Evolutionary conservation across 2,797 vertebrate species (phyloP).

Genomic region (Odontamblyopus lacepedii): DNA sequence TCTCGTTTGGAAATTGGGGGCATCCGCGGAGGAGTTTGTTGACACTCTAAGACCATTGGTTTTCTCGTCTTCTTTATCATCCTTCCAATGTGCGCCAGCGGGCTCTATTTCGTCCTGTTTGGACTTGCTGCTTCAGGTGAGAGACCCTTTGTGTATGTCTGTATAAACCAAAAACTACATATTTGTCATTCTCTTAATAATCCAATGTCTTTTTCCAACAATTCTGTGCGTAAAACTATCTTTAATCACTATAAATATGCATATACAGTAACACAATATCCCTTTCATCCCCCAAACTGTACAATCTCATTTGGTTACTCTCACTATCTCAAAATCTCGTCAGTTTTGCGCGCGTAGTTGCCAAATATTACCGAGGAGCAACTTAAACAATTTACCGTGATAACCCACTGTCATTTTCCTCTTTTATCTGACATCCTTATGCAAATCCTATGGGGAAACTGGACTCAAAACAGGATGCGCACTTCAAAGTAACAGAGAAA

Average conservation of each 20-base stretch:
- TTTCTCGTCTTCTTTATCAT: slow-evolving; percentile 12
- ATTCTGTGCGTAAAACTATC: not conserved
- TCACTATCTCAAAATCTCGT: not conserved
- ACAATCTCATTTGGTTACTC: not conserved
- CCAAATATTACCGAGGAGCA: not conserved
- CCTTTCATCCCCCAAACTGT: not conserved
- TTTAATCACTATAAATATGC: not conserved
- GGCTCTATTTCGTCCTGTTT: slow-evolving; percentile 62
- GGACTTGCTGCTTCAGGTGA: slow-evolving; percentile 77
- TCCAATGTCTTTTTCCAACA: not conserved
- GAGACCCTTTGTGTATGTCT: slow-evolving; percentile 15
- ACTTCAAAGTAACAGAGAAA: slow-evolving; percentile 14
- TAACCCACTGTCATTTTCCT: not conserved
- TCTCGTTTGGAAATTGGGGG: not conserved
- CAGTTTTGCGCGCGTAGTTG: not conserved
- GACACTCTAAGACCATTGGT: slow-evolving; percentile 15
- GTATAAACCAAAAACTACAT: rapidly evolving
- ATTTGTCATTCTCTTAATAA: not conserved
- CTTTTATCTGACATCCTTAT: not conserved
- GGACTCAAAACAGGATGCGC: slow-evolving; percentile 21
- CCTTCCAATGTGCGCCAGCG: slow-evolving; percentile 63
- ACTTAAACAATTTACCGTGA: not conserved
- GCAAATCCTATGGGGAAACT: slow-evolving; percentile 3
- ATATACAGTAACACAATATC: no score
- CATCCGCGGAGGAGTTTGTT: slow-evolving; percentile 13